Conservation (phyloP, 1,140 invertebrate species). For the Vollenhovia emeryi region DNA sequence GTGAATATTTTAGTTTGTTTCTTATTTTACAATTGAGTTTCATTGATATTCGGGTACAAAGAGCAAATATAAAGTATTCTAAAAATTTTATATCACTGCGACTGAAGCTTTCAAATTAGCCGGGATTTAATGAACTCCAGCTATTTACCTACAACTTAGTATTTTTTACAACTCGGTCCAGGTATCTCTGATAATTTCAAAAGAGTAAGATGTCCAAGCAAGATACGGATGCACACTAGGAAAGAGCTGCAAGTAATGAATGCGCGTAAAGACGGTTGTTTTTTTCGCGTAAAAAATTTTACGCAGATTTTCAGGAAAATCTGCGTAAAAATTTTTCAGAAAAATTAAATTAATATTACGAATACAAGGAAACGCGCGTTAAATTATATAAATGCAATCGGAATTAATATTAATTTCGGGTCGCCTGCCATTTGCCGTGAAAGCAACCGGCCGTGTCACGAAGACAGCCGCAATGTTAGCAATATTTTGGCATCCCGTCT, state of each 20-base stretch:
- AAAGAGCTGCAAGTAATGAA: background rate
- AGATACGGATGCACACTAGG: background rate
- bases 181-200: background rate
- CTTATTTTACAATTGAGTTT: too few species aligned
- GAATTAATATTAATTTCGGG: background rate
- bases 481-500: slow-evolving; percentile 26
- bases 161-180: background rate
- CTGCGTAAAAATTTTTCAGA: background rate
- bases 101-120: background rate
- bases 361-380: too few species aligned
- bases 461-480: background rate
- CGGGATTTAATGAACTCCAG: background rate
- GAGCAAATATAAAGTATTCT: background rate
- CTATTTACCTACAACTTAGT: background rate
- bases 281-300: too few species aligned
- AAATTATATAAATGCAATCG: background rate
- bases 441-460: background rate
- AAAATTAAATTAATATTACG: too few species aligned
- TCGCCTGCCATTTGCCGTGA: background rate
- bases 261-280: background rate
- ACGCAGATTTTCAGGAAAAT: background rate
- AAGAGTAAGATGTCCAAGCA: background rate
- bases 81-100: background rate
- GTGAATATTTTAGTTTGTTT: too few species aligned
- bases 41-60: background rate